Evolutionary conservation across 2,888 invertebrate species (phyloP).

Genomic region (Sialis lutaria): DNA sequence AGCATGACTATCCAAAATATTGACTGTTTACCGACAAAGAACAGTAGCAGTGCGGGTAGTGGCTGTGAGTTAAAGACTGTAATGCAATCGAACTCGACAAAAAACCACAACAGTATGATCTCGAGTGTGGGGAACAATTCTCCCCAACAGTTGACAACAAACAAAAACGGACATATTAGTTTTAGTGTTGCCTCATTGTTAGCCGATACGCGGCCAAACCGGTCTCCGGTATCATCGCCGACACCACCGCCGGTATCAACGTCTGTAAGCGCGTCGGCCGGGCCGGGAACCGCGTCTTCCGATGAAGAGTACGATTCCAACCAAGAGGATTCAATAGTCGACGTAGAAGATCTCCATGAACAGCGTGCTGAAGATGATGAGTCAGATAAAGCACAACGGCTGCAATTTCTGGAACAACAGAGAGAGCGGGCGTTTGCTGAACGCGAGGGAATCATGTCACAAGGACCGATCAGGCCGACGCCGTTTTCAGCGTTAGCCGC

Average conservation of each 20-base stretch:
- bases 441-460: conserved; percentile 18
- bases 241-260: conserved; percentile 30
- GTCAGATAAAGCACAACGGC: conserved; percentile 11
- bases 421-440: conserved; percentile 16
- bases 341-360: conserved; percentile 61
- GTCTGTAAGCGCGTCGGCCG: conserved; percentile 29
- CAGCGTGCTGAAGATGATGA: conserved; percentile 15
- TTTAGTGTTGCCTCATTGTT: conserved; percentile 81
- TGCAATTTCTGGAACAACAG: conserved; percentile 13
- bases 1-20: conserved; percentile 49
- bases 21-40: conserved; percentile 20
- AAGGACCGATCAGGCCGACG: conserved; percentile 55
- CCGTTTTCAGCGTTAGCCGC: conserved; percentile 58
- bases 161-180: conserved; percentile 49
- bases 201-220: conserved; percentile 55
- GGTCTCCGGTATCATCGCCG: conserved; percentile 19
- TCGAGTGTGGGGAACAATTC: conserved; percentile 11
- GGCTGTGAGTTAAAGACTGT: background rate
- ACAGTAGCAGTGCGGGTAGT: conserved; percentile 8
- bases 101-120: conserved; percentile 18
- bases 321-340: conserved; percentile 52
- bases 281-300: conserved; percentile 29
- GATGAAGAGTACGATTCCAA: conserved; percentile 55
- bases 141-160: conserved; percentile 15
- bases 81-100: conserved; percentile 5